A percentile compares a stretch with the other conserved stretches of the same genome.
Conservation (phyloP, 30 jellyfish, hydroid and myxozoan genomes). For the Clytia hemisphaerica region DNA sequence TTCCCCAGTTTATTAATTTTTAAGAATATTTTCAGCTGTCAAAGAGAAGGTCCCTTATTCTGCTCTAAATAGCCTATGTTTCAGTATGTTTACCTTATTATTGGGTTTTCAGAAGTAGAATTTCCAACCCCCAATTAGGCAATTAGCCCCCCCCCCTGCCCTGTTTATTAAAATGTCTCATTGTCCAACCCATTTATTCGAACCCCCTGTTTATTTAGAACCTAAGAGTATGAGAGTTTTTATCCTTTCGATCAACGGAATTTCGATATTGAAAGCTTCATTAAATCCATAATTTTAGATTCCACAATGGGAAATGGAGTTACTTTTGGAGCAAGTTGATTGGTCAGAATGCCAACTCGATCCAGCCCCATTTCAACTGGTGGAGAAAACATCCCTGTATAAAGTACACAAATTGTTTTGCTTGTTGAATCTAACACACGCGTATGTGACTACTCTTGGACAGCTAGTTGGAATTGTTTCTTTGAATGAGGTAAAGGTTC, state of each 20-base stretch:
- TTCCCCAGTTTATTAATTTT: no score
- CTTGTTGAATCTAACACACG: conserved; percentile 74
- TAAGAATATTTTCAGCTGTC: no score
- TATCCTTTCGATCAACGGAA: neutral
- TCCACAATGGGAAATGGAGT: conserved; percentile 89
- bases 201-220: no score
- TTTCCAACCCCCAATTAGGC: no score
- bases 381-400: conserved; percentile 76
- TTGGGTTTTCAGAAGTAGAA: no score
- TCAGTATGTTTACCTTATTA: no score
- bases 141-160: no score
- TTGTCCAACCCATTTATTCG: neutral
- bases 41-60: no score
- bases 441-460: conserved; percentile 87
- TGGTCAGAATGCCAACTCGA: conserved; percentile 75
- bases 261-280: no score
- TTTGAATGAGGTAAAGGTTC: conserved; percentile 68
- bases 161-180: no score
- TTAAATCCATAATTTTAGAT: conserved; percentile 13
- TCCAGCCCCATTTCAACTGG: conserved; percentile 92
- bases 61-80: no score
- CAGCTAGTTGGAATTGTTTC: conserved; percentile 84
- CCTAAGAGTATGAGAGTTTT: no score
- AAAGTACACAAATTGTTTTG: conserved; percentile 82
- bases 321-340: conserved; percentile 69